phyloP scores from a whole-genome alignment of 2,797 vertebrate species.

The Crypturellus tataupa region DNA sequence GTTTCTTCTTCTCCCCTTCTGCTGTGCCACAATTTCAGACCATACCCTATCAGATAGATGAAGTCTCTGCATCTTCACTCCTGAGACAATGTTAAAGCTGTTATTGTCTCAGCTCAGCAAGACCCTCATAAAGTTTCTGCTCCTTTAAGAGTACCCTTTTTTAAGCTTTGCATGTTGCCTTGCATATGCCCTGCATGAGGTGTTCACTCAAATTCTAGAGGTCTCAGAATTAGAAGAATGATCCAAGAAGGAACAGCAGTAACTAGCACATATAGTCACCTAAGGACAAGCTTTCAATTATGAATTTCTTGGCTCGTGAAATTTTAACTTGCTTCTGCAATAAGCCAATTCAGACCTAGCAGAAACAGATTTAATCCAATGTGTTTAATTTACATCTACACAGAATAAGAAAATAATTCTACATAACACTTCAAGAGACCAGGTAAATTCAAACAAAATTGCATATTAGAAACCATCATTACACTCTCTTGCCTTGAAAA shows the following conservation, averaged over 20 bases:
- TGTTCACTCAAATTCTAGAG: neutral
- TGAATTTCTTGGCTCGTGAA: neutral
- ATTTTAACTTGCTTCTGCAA: neutral
- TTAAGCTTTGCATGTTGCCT: neutral
- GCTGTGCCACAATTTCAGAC: neutral
- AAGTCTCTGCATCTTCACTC: accelerated
- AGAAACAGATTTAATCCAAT: neutral
- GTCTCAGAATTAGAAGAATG: neutral
- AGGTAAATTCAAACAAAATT: neutral
- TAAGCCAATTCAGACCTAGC: neutral
- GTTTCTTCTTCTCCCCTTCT: neutral
- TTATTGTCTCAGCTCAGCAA: neutral
- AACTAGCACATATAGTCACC: neutral
- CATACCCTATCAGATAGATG: neutral
- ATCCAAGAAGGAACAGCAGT: neutral
- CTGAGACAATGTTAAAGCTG: neutral
- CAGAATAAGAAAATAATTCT: neutral
- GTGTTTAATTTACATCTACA: neutral
- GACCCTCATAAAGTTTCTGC: neutral
- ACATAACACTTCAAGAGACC: neutral
- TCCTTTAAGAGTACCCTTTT: neutral
- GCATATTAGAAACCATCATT: neutral
- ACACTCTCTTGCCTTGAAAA: neutral
- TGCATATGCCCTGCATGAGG: no score
- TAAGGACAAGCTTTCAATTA: neutral